phyloP scores from a whole-genome alignment of 2,113 vertebrate species.

The Caracal caracal region DNA sequence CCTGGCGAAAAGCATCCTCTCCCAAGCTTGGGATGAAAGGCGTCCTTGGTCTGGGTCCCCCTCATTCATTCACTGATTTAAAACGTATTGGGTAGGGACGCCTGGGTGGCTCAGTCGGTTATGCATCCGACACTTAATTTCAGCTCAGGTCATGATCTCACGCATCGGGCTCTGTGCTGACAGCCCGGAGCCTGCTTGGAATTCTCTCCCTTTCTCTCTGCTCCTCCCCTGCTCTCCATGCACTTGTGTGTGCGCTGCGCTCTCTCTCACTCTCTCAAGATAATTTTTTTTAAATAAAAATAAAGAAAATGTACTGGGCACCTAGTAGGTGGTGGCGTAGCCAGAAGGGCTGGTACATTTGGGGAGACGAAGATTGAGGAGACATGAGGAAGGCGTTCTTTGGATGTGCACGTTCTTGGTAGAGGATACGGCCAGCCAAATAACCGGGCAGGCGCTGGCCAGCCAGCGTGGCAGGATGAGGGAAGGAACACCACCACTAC shows the following conservation, averaged over 20 bases:
- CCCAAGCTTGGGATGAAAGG: not conserved
- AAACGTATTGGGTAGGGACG: not conserved
- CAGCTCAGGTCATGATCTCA: too few species aligned
- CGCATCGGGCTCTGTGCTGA: too few species aligned
- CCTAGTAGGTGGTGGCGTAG: not conserved
- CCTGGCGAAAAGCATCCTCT: not conserved
- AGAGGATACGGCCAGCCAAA: not conserved
- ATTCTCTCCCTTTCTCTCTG: too few species aligned
- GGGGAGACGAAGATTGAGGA: not conserved
- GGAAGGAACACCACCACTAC: not conserved
- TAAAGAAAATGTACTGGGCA: not conserved
- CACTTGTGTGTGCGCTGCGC: too few species aligned
- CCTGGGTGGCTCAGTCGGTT: too few species aligned
- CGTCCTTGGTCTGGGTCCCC: not conserved
- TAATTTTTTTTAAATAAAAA: too few species aligned
- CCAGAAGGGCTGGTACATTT: not conserved
- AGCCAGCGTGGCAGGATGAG: not conserved
- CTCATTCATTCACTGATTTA: not conserved
- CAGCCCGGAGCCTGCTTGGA: too few species aligned
- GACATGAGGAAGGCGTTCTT: not conserved
- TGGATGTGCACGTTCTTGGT: not conserved
- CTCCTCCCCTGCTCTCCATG: too few species aligned
- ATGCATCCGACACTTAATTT: too few species aligned
- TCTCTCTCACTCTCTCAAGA: too few species aligned
- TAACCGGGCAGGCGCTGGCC: not conserved